A percentile compares a stretch with the other conserved stretches of the same genome.
These are phyloP conservation scores for Crocidura indochinensis DNA, from an alignment of 2,797 vertebrate genomes.

Conservation along the genomic window DNA sequence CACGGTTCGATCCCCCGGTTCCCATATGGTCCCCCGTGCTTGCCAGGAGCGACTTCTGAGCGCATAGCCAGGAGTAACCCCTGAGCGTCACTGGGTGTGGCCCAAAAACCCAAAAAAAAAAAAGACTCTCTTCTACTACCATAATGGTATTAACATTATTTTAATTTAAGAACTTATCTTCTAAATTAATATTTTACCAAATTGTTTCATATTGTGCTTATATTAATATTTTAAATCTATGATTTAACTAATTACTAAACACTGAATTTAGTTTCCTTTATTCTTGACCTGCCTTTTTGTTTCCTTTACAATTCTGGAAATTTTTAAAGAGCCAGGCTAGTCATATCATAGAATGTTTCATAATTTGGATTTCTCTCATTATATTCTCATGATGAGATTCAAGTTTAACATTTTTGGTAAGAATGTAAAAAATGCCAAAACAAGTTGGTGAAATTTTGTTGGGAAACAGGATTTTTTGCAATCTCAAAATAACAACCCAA, in stretches of 20 bases:
- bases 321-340: constrained; percentile 24
- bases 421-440: not conserved
- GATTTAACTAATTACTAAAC: not conserved
- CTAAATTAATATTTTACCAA: not conserved
- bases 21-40: too few species aligned
- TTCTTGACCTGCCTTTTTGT: not conserved
- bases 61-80: too few species aligned
- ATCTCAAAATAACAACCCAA: constrained; percentile 21
- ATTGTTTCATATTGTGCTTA: not conserved
- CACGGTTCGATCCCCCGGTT: too few species aligned
- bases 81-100: too few species aligned
- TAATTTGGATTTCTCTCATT: constrained; percentile 39
- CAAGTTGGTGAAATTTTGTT: not conserved
- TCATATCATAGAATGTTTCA: constrained; percentile 35
- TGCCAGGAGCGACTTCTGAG: too few species aligned
- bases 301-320: not conserved
- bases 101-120: too few species aligned
- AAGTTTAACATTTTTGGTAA: constrained; percentile 38
- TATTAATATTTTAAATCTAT: not conserved
- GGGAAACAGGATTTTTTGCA: constrained; percentile 15
- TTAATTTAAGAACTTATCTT: not conserved
- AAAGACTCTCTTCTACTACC: not conserved
- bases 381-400: constrained; percentile 46
- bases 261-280: constrained; percentile 18
- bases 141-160: not conserved